Evolutionary conservation across 2,888 invertebrate genomes (phyloP), one percentile per base, ranked within the genome.

Genomic region (Muschampia plurimacula): DNA sequence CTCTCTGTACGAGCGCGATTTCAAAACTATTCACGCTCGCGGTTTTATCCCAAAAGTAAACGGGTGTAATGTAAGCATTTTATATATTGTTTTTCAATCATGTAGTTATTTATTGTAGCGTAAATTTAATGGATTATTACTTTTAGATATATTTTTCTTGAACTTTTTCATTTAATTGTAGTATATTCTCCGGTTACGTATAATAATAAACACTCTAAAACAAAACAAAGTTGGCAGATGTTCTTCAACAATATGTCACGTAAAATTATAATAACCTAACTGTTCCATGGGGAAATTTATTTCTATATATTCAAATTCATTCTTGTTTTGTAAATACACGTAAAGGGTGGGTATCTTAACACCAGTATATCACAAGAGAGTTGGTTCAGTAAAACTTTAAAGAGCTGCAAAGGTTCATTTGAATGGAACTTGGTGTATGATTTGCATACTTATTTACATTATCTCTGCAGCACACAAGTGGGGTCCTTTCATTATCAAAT

Each of bases 391-490:
- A 83, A 89, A 92, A 90, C 89, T 92, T 91, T 89, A 89, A 89
- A 90, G 89, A 90, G 87, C 86, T 87, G 86, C 90, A 90, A 89
- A 90, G 90, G 90, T 91, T 92, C 90, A 92, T 93, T 92, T 92
- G 89, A 91, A 91, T 91, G 87, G 86, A 91, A 92, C 89, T 92
- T 88, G 86, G 89, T 87, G 87, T 89, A 87, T 88, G 90, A 94
- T 93, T 94, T 93, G 93, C 93, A 93, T 94, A 92, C 91, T 89
- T 94, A 93, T 94, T 94, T 93, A 92, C 93, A 94, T 93, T 93
- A 94, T 93, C 93, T 93, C 86, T 91, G 93, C 91, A 90, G 86
- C 89, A 91, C 93, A 93, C 93, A 92, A 92, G 91, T 90, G 89
- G 89, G 89, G 86, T 87, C 92, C 91, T 91, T 92, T 93, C 91